phyloP scores from a whole-genome alignment of 2,113 vertebrate species.

The Proteles cristata region DNA sequence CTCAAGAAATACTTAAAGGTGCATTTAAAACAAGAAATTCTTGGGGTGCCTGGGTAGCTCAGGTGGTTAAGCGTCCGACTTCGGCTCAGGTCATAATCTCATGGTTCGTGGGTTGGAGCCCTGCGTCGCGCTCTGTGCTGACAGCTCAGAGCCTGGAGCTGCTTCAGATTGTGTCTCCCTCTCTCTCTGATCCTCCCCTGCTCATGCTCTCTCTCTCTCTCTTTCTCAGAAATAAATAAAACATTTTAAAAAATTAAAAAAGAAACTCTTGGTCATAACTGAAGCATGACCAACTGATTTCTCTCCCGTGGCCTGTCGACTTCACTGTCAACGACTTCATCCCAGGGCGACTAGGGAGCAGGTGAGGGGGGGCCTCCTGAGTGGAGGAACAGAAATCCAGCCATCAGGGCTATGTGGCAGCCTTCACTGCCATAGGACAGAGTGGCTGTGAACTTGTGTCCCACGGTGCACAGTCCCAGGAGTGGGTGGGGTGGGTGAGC shows the following conservation, averaged over 20 bases:
- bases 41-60: no score
- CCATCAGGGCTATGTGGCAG: neutral
- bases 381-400: neutral
- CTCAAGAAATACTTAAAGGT: neutral
- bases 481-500: neutral
- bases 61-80: no score
- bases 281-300: neutral
- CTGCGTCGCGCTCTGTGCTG: no score
- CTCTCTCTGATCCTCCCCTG: no score
- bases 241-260: no score
- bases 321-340: neutral
- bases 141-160: no score
- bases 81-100: no score
- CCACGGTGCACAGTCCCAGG: accelerated
- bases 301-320: neutral
- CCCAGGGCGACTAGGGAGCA: neutral
- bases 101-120: no score
- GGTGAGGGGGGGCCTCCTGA: neutral
- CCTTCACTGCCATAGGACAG: neutral
- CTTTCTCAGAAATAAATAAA: no score
- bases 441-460: neutral
- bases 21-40: neutral
- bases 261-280: neutral
- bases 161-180: no score
- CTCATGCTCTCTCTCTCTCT: no score